A percentile compares a stretch with the other conserved stretches of the same genome.
Evolutionary conservation across 1,140 invertebrate genomes (phyloP).

Genomic region (Sinonovacula constricta): DNA sequence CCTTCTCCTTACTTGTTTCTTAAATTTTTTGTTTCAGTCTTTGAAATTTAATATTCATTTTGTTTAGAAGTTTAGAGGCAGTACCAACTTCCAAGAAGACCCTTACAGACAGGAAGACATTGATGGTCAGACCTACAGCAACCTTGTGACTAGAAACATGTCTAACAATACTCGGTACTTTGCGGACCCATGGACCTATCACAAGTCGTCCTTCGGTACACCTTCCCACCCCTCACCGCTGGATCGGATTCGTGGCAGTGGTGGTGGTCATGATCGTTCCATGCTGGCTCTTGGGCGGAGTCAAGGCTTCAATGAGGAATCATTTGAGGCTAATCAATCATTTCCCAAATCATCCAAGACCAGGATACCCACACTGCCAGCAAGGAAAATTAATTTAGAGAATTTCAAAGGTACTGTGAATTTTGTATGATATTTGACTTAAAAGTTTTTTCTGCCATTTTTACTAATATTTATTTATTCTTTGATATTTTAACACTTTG

Average conservation of each 20-base stretch:
- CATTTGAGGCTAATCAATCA: slow-evolving; percentile 76
- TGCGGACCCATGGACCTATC: neutral
- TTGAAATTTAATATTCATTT: too few species aligned
- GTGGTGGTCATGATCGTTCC: slow-evolving; percentile 59
- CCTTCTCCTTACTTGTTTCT: too few species aligned
- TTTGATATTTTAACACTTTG: too few species aligned
- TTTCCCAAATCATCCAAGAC: slow-evolving; percentile 65
- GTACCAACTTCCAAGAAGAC: too few species aligned
- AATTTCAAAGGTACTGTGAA: slow-evolving; percentile 47
- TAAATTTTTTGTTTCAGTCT: too few species aligned
- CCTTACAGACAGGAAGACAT: too few species aligned
- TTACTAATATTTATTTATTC: too few species aligned
- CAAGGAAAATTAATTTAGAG: slow-evolving; percentile 19
- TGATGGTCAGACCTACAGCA: too few species aligned
- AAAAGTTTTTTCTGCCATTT: too few species aligned
- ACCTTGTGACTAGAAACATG: too few species aligned
- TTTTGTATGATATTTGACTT: too few species aligned
- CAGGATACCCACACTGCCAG: slow-evolving; percentile 7
- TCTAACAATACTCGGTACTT: neutral
- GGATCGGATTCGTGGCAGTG: slow-evolving; percentile 59
- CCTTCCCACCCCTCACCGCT: slow-evolving; percentile 68
- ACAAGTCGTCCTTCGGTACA: slow-evolving; percentile 54
- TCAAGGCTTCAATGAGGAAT: slow-evolving; percentile 53
- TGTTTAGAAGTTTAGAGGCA: too few species aligned
- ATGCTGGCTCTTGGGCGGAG: slow-evolving; percentile 67